Base-by-base conservation (phyloP, 2,113 vertebrate species). In the Labrus mixtus region DNA sequence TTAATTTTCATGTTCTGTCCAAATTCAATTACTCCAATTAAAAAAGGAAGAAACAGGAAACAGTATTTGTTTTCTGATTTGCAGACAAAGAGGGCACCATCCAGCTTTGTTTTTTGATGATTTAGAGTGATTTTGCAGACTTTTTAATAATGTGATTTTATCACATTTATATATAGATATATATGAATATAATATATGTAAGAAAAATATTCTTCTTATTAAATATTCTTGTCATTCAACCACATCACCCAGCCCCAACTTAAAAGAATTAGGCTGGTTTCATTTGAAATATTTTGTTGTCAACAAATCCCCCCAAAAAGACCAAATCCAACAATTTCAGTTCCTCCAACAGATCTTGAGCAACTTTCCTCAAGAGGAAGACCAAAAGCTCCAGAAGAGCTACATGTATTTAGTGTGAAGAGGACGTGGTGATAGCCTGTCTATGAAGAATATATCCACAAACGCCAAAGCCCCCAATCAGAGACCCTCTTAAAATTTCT, bases 291-390 rank as follows among this genome's bases (percentile, higher is more conserved):
- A 43, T 74, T 25, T 13, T 57, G 50, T 29, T 20, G 64, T 73
- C 64, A 82, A 76, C 73, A 86, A 81, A 86, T 81, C 64, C 68
- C 61, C 64, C 68, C 61, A 79, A 78, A 45, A 66, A 79, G 25
- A 57, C 23, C 25, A 16, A 68, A 72, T 54, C 51, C 60, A 48
- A 33, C 20, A 29, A 50, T 15, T 16, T 4, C 17, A 17, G 45
- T 16, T 1, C 13, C 15, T 39, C 25, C 3, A 25, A 25, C 25
- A 25, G 25, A 25, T 25, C 25, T 25, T 3, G 25, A 25, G 25
- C 25, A 3, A 25, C 25, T 25, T 25, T 25, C 25, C 25, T 25
- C 25, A 25, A 25, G 25, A 25, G 25, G 25, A 25, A 25, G 25
- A 25, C 25, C 25, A 25, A 25, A 25, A 25, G 25, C 25, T 25